phyloP scores from a whole-genome alignment of 2,113 vertebrate species.

The Macquaria ambigua region DNA sequence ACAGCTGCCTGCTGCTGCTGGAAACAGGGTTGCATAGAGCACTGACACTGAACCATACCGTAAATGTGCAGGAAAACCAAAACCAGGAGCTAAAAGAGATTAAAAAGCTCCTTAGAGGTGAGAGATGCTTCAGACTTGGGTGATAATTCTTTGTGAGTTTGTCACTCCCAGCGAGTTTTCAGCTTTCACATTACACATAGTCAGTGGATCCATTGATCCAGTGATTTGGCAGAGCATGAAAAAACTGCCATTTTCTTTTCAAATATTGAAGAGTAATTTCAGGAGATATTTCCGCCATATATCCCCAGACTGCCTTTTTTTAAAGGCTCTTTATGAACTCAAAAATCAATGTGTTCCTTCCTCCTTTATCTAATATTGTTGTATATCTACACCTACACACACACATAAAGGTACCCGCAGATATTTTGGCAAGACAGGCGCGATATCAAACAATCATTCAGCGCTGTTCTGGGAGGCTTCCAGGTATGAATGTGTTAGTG shows the following conservation, averaged over 20 bases:
- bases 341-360: background rate
- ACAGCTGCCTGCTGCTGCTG: background rate
- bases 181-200: background rate
- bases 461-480: slow-evolving; percentile 7
- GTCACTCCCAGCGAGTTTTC: background rate
- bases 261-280: background rate
- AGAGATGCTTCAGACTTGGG: background rate
- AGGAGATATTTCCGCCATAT: background rate
- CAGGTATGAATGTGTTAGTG: slow-evolving; percentile 18
- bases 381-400: slow-evolving; percentile 11
- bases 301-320: background rate
- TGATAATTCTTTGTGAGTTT: background rate
- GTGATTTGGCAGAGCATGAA: background rate
- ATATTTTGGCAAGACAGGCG: slow-evolving; percentile 35
- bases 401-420: slow-evolving; percentile 2
- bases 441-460: slow-evolving; percentile 13
- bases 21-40: background rate
- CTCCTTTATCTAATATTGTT: slow-evolving; percentile 14
- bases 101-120: too few species aligned
- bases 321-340: background rate
- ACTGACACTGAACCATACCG: background rate
- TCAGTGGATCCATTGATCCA: background rate
- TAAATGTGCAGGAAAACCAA: background rate
- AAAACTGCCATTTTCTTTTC: background rate
- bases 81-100: too few species aligned